Base-by-base conservation (phyloP, 2,113 vertebrate species). In the Centrocercus urophasianus region DNA sequence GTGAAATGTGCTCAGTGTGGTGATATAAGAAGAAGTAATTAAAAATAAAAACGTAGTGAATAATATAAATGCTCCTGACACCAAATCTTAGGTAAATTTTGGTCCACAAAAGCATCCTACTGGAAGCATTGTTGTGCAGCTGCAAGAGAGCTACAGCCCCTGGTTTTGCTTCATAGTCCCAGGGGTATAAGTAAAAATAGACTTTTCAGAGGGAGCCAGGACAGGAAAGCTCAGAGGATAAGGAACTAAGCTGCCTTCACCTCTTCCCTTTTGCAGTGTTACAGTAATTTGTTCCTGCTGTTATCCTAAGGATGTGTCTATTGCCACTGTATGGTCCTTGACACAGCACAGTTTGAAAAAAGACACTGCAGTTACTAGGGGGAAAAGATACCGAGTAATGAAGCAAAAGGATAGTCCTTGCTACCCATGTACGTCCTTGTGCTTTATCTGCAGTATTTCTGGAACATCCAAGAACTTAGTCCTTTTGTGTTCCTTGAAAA, bases 171-270 rank as follows among this genome's bases (percentile, higher is more conserved):
- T 93, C 60, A 52, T 43, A 67, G 36, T 86, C 52, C 47, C 36
- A 56, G 52, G 3, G 64, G 76, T 32, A 81, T 52, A 77, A 85
- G 88, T 59, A 84, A 86, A 95, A 95, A 91, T 56, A 88, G 93
- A 88, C 88, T 54, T 15, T 88, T 65, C 60, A 57, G 43, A 28
- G 48, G 40, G 8, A 91, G 11, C 36, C 77, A 50, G 36, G 45
- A 73, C 40, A 88, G 66, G 69, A 91, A 21, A 86, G 57, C 61
- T 81, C 6, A 1, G 61, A 90, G 52, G 72, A 42, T 0, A 0
- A 85, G 43, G 79, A 91, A 66, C 34, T 57, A 66, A 17, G 32
- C 11, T 19, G 79, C 43, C 57, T 84, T 79, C 61, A 77, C 76
- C 52, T 84, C 72, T 89, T 79, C 40, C 72, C 36, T 83, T 66